Evolutionary conservation across 37 sponge, comb jelly and placozoan species (phyloP).

Genomic region (Chondrilla cf. caribensis): DNA sequence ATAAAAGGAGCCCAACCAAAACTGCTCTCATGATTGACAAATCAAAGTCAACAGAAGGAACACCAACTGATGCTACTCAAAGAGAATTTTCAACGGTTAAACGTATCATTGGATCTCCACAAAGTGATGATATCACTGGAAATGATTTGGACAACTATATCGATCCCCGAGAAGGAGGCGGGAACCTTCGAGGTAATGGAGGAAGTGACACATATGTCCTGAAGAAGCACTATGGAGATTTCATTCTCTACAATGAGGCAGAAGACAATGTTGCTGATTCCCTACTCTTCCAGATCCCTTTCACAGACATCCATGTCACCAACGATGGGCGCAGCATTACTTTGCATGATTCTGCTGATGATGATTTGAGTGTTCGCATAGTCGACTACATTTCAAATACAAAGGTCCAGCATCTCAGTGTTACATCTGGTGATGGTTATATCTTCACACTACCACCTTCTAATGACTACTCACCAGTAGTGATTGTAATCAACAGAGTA

Average conservation of each 20-base stretch:
- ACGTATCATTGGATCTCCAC: neutral
- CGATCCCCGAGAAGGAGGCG: conserved; percentile 13
- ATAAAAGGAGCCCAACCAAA: too few species aligned
- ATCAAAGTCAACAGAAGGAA: too few species aligned
- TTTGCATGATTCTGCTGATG: too few species aligned
- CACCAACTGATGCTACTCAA: too few species aligned
- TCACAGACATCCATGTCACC: neutral
- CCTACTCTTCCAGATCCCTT: conserved; percentile 4
- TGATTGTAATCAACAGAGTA: too few species aligned
- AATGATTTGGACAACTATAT: neutral
- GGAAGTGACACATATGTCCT: conserved; percentile 38
- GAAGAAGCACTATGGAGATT: neutral
- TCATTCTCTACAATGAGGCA: conserved; percentile 13
- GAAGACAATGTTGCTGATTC: neutral
- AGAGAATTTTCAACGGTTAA: neutral
- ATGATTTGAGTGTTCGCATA: too few species aligned
- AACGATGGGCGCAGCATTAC: neutral
- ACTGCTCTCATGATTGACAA: too few species aligned
- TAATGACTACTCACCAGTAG: too few species aligned
- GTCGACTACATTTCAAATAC: too few species aligned
- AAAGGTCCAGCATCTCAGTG: too few species aligned
- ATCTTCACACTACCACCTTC: too few species aligned
- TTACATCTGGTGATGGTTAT: too few species aligned
- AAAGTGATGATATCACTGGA: neutral
- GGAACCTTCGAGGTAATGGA: neutral